Evolutionary conservation across 2,888 invertebrate genomes (phyloP).

Genomic region (Plagodis pulveraria): DNA sequence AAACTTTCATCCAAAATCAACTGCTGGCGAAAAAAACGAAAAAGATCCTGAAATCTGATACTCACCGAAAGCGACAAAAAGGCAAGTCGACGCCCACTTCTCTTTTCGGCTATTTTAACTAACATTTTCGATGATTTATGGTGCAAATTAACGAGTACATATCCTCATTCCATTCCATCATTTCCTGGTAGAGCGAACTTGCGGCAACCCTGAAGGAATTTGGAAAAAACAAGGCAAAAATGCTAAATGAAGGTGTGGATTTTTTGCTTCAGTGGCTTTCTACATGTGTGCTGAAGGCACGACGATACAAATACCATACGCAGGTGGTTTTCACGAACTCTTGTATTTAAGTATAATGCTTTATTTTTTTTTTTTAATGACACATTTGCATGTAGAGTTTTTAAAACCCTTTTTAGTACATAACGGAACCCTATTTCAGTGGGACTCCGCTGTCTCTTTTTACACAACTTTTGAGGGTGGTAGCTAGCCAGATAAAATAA

Average conservation of each 20-base stretch:
- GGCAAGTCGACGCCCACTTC: conserved; percentile 59
- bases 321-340: too few relatives aligned
- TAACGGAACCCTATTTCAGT: too few relatives aligned
- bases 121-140: conserved; percentile 84
- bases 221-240: conserved; percentile 66
- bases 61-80: conserved; percentile 68
- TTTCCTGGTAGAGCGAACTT: conserved; percentile 81
- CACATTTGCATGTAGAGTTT: too few relatives aligned
- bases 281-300: conserved; percentile 13
- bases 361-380: too few relatives aligned
- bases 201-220: conserved; percentile 65
- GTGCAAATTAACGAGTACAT: conserved; percentile 83
- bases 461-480: too few relatives aligned
- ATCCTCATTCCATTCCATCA: conserved; percentile 83
- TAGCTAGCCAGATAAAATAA: too few relatives aligned
- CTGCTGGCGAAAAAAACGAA: conserved; percentile 44
- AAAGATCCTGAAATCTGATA: conserved; percentile 68
- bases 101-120: conserved; percentile 56
- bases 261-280: conserved; percentile 30
- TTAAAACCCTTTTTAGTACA: too few relatives aligned
- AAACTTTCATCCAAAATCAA: conserved; percentile 26
- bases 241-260: conserved; percentile 45
- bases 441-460: too few relatives aligned
- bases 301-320: too few relatives aligned
- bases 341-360: too few relatives aligned